A percentile compares a stretch with the other conserved stretches of the same genome.
phyloP scores from a whole-genome alignment of 2,113 vertebrate genomes.

The Daphoenositta chrysoptera region DNA sequence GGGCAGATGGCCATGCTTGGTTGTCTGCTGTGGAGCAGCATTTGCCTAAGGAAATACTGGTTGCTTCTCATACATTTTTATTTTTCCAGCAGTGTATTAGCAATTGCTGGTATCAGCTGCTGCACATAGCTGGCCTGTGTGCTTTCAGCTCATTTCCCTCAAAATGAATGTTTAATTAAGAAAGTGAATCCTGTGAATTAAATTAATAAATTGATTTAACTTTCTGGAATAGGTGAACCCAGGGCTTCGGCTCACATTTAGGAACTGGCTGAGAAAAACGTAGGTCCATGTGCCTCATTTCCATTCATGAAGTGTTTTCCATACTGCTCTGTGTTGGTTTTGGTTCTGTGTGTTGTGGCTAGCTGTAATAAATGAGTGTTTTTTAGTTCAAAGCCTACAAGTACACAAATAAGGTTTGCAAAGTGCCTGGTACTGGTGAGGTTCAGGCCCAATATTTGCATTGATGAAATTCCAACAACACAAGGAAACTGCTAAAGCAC shows the following conservation, averaged over 20 bases:
- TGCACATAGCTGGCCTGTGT: accelerated
- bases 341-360: background rate
- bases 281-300: accelerated
- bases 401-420: background rate
- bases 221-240: background rate
- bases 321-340: background rate
- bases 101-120: background rate
- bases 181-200: background rate
- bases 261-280: background rate
- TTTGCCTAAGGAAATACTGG: background rate
- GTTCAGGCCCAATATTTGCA: background rate
- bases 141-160: background rate
- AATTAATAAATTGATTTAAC: background rate
- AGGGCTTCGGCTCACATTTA: background rate
- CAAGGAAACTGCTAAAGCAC: background rate
- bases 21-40: background rate
- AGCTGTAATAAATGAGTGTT: background rate
- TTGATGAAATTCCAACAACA: background rate
- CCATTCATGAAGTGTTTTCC: background rate
- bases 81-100: background rate
- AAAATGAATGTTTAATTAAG: background rate
- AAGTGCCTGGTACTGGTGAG: background rate
- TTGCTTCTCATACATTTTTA: background rate
- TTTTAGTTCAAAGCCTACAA: background rate
- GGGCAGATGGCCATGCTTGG: accelerated